These are phyloP conservation scores for Exocentrus adspersus DNA, from an alignment of 2,888 invertebrate genomes.

Conservation along the genomic window DNA sequence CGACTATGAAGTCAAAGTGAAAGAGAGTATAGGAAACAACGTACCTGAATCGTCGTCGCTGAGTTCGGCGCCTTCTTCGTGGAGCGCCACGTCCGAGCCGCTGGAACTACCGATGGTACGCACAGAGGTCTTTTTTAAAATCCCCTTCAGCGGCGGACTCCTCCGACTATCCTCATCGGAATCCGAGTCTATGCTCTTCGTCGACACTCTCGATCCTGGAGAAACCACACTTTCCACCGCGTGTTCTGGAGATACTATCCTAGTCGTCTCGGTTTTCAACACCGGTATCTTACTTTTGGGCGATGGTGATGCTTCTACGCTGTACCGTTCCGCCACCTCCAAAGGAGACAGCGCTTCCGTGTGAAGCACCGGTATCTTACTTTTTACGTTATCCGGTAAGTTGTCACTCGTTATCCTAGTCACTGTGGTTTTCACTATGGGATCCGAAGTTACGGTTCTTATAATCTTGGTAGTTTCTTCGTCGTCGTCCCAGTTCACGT, in stretches of 20 bases:
- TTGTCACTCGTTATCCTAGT: slow-evolving; percentile 54
- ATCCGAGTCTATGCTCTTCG: slow-evolving; percentile 61
- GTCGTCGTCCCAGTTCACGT: slow-evolving; percentile 62
- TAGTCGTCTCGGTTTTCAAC: slow-evolving; percentile 58
- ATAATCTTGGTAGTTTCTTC: slow-evolving; percentile 48
- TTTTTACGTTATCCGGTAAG: slow-evolving; percentile 41
- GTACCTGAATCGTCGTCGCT: slow-evolving; percentile 74
- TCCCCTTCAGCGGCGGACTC: slow-evolving; percentile 60
- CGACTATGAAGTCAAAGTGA: slow-evolving; percentile 30
- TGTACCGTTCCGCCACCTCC: slow-evolving; percentile 27
- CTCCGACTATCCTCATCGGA: slow-evolving; percentile 61
- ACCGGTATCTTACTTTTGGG: slow-evolving; percentile 65
- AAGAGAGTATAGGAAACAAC: slow-evolving; percentile 47
- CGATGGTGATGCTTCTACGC: slow-evolving; percentile 39
- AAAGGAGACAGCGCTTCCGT: slow-evolving; percentile 39
- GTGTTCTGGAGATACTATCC: slow-evolving; percentile 52
- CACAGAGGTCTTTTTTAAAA: slow-evolving; percentile 57
- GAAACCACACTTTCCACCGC: slow-evolving; percentile 52
- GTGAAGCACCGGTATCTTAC: slow-evolving; percentile 52
- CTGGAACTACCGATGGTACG: slow-evolving; percentile 71
- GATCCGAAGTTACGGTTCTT: slow-evolving; percentile 47
- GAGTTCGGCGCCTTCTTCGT: slow-evolving; percentile 71
- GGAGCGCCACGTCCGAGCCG: slow-evolving; percentile 72
- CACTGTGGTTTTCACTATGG: slow-evolving; percentile 60
- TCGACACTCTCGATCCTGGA: slow-evolving; percentile 55